Evolutionary conservation across 2,888 invertebrate genomes (phyloP), one percentile per base, ranked within the genome.

Genomic region (Hirtodrosophila cameraria): DNA sequence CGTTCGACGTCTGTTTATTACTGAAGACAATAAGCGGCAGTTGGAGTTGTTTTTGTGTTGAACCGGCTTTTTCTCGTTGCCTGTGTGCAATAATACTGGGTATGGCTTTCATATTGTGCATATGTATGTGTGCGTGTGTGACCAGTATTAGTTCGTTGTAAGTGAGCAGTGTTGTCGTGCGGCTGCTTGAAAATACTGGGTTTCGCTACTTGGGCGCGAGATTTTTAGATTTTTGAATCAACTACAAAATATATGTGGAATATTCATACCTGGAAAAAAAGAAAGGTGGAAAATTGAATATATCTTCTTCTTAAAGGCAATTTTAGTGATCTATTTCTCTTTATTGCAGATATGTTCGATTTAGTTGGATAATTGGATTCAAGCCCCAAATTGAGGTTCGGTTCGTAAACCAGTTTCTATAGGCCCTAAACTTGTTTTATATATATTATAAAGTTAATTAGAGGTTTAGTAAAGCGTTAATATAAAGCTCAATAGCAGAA

Each of bases 1-100:
- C 75, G 65, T 71, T 77, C 74, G 73, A 72, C 52, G 81, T 83
- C 74, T 78, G 81, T 75, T 75, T 76, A 73, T 78, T 83, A 88
- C 88, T 89, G 77, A 73, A 58, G 52, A 31, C 39, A 45, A 38
- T 23, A n/a, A n/a, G n/a, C 64, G 68, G 60, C 72, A 57, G 68
- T 66, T 64, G 77, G 63, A 64, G 71, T 75, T 71, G 57, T 55
- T 61, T 59, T 61, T 59, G 76, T 62, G 62, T n/a, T n/a, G 59
- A 74, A 74, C 73, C 74, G 74, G 73, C 74, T 63, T 74, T 72
- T 75, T 30, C 36, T 55, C n/a, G 67, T 36, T 61, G 55, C 39
- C 25, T 23, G 23, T 36, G 39, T 16, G 30, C 16, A 27, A 49
- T 48, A n/a, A 75, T 66, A 72, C 72, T 72, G 72, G 76, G 72